Conservation (phyloP, 1,140 invertebrate genomes). For the Solenopsis invicta region DNA sequence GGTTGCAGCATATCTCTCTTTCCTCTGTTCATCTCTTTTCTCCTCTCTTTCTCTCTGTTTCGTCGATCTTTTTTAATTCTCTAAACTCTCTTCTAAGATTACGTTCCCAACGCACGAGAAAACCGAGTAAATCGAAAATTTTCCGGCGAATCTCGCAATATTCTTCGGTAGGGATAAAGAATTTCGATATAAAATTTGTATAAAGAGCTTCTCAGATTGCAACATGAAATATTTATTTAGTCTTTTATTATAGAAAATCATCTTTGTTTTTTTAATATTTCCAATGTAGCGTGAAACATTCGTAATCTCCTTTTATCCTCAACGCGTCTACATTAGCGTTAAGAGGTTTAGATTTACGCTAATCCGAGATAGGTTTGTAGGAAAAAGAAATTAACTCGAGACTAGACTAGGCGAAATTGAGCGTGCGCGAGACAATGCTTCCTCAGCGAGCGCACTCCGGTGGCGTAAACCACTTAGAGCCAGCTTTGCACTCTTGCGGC, state of each 20-base stretch:
- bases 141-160: neutral
- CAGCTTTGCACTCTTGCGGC: slow-evolving; percentile 34
- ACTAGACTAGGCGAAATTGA: slow-evolving; percentile 19
- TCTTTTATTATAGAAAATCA: too few species aligned
- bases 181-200: neutral
- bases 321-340: neutral
- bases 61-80: slow-evolving; percentile 30
- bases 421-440: slow-evolving; percentile 26
- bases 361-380: neutral
- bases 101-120: slow-evolving; percentile 14
- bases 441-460: neutral
- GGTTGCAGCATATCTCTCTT: neutral
- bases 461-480: slow-evolving; percentile 50
- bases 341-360: neutral
- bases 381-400: neutral
- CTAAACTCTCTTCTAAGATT: slow-evolving; percentile 12
- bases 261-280: neutral
- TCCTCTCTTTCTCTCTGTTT: neutral
- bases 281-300: neutral
- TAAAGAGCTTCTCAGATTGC: neutral
- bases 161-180: neutral
- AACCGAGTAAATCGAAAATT: slow-evolving; percentile 60
- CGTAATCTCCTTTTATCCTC: too few species aligned
- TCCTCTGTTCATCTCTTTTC: neutral
- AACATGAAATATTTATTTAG: neutral